phyloP scores from a whole-genome alignment of 2,888 invertebrate species.

The Caenorhabditis imperialis region DNA sequence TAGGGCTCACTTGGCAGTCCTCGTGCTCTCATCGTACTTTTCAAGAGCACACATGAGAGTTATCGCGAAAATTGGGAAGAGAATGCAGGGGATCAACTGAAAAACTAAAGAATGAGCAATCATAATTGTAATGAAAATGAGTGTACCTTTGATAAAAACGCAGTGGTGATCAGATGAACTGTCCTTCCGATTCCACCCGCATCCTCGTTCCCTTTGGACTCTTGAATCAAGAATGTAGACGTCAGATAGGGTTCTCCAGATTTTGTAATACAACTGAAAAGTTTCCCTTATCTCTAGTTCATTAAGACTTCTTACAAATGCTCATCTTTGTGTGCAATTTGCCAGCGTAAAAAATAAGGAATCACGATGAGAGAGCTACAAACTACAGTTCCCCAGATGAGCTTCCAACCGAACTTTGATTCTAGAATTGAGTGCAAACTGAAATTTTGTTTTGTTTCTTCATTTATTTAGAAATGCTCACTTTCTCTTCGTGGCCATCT shows the following conservation, averaged over 20 bases:
- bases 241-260: no score
- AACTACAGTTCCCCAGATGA: not conserved
- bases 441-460: no score
- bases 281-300: no score
- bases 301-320: conserved; percentile 1
- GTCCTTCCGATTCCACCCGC: no score
- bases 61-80: conserved; percentile 25
- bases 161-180: conserved; percentile 14
- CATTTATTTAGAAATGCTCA: no score
- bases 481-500: conserved; percentile 11
- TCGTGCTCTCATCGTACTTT: no score
- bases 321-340: conserved; percentile 4
- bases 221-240: no score
- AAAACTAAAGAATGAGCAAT: not conserved
- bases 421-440: conserved; percentile 9
- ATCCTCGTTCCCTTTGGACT: no score
- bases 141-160: conserved; percentile 18
- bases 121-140: not conserved
- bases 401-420: conserved; percentile 3
- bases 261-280: conserved; percentile 12
- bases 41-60: conserved; percentile 18
- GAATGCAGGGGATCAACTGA: conserved; percentile 16
- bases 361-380: conserved; percentile 3
- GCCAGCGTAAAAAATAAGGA: conserved; percentile 17
- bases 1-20: no score